Evolutionary conservation across 2,797 vertebrate genomes (phyloP).

Genomic region (Syngnathus acus): DNA sequence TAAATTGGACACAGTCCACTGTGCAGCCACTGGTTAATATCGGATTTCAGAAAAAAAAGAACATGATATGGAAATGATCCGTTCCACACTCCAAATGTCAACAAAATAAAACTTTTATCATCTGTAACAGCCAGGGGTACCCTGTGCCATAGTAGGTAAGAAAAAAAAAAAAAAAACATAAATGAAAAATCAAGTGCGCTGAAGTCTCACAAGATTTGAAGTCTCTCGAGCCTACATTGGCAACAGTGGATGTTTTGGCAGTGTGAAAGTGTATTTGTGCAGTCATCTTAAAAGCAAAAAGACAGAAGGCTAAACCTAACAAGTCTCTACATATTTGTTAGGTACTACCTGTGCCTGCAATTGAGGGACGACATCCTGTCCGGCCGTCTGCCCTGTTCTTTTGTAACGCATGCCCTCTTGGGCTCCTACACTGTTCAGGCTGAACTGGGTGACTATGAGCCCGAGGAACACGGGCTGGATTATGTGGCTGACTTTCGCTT

Average conservation of each 20-base stretch:
- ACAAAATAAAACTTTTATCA: not conserved
- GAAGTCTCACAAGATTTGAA: not conserved
- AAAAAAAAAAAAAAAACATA: too few relatives aligned
- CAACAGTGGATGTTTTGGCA: not conserved
- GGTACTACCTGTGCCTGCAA: constrained; percentile 97
- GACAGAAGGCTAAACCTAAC: not conserved
- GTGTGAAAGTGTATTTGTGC: not conserved
- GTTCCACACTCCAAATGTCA: not conserved
- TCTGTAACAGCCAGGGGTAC: not conserved
- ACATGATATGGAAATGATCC: not conserved
- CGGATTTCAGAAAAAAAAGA: not conserved
- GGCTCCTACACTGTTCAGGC: constrained; percentile 95
- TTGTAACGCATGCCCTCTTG: constrained; percentile 92
- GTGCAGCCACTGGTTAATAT: not conserved
- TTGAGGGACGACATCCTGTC: constrained; percentile 94
- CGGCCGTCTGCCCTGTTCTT: constrained; percentile 91
- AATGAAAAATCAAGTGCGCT: not conserved
- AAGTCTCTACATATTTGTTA: constrained; percentile 36
- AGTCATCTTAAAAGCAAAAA: not conserved
- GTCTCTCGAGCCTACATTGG: not conserved
- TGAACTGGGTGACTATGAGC: constrained; percentile 86
- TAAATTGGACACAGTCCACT: not conserved
- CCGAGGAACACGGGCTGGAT: constrained; percentile 85
- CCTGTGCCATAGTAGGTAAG: not conserved
- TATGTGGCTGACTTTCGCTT: constrained; percentile 90